Evolutionary conservation across 2,888 invertebrate species (phyloP).

Genomic region (Melinopterus prodromus): DNA sequence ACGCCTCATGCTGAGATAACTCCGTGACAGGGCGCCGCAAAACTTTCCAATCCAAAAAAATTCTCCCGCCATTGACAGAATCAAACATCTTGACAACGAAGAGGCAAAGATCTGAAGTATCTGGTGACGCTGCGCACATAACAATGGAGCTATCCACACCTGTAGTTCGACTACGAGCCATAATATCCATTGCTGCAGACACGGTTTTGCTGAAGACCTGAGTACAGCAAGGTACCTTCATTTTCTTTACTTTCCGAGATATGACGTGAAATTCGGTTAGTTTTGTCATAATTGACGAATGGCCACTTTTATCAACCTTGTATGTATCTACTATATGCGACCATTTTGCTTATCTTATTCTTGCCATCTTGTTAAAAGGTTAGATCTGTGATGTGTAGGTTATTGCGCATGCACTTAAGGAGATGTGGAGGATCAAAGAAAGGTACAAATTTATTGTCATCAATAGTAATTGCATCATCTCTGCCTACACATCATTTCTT

Average conservation of each 20-base stretch:
- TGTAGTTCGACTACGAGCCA: conserved; percentile 22
- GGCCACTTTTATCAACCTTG: conserved; percentile 15
- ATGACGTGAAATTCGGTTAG: conserved; percentile 27
- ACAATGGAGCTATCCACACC: not conserved
- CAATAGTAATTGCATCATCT: conserved; percentile 25
- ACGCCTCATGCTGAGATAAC: not conserved
- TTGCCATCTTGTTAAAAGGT: conserved; percentile 6
- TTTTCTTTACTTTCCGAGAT: conserved; percentile 26
- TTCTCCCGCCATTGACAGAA: conserved; percentile 23
- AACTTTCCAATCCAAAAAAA: not conserved
- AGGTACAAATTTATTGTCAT: conserved; percentile 23
- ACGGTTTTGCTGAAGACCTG: conserved; percentile 36
- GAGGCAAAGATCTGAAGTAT: conserved; percentile 19
- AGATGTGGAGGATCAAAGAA: conserved; percentile 34
- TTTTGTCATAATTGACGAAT: conserved; percentile 27
- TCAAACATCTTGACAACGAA: conserved; percentile 28
- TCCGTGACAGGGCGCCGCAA: conserved; percentile 10
- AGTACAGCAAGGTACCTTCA: conserved; percentile 26
- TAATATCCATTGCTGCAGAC: conserved; percentile 37
- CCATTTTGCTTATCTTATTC: conserved; percentile 26
- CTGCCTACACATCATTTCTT: not conserved
- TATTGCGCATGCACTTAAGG: conserved; percentile 31
- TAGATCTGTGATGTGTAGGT: conserved; percentile 26
- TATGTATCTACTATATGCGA: conserved; percentile 28
- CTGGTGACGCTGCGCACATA: conserved; percentile 8